These are phyloP conservation scores for Bungarus multicinctus DNA, from an alignment of 2,113 vertebrate genomes.

Conservation along the genomic window DNA sequence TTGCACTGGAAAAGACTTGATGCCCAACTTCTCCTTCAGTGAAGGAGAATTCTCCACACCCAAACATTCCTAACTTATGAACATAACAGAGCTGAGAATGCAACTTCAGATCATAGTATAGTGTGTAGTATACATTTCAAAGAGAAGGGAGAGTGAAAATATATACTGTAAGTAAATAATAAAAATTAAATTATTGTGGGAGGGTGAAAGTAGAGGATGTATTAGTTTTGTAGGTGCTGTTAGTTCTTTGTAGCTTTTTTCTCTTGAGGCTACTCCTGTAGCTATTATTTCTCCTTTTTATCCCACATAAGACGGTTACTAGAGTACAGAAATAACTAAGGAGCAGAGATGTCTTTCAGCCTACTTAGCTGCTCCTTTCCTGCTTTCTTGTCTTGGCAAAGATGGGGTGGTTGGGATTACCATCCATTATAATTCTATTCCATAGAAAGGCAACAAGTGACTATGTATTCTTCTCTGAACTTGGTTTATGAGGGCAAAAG, in stretches of 20 bases:
- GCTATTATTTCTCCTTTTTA: not conserved
- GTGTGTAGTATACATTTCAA: too few relatives aligned
- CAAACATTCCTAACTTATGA: conserved; percentile 11
- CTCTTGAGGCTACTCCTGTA: not conserved
- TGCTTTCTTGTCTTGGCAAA: not conserved
- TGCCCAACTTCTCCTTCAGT: not conserved
- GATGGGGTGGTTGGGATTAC: not conserved
- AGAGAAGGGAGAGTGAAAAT: not conserved
- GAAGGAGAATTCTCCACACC: not conserved
- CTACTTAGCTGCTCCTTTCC: not conserved
- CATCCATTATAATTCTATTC: not conserved
- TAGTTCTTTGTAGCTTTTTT: not conserved
- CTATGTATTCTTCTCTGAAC: not conserved
- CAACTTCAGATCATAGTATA: not conserved
- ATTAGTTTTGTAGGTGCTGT: not conserved
- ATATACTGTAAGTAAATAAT: not conserved
- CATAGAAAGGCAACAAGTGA: not conserved
- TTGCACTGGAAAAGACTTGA: not conserved
- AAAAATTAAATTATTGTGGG: not conserved
- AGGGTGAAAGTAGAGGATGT: not conserved
- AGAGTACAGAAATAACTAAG: not conserved
- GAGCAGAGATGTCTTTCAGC: not conserved
- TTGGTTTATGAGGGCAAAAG: not conserved
- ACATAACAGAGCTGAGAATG: not conserved
- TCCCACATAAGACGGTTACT: not conserved